Base-by-base conservation (phyloP, 2,113 vertebrate species). In the Brienomyrus brachyistius region DNA sequence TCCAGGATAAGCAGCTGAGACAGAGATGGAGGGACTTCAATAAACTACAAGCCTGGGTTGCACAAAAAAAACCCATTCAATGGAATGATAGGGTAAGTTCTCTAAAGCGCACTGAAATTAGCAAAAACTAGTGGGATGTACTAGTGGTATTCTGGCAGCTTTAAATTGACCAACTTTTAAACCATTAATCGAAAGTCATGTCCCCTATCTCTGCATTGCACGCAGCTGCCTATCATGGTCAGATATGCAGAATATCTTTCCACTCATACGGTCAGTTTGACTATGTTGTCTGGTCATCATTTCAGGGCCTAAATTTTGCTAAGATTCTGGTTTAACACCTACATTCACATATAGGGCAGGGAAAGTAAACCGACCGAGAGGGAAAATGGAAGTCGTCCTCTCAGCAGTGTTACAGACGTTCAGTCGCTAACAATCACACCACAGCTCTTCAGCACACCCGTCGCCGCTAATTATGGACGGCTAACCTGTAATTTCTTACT, bases 351-450 rank as follows among this genome's bases (percentile, higher is more conserved):
- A 48, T 11, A 15, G 21, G 45, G 11, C 9, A 23, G 47, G 85
- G 54, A 27, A 54, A 87, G 51, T 50, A 43, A 54, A 35, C 85
- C 5, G 15, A 4, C 50, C 2, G 3, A 11, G 88, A 70, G 70
- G 89, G 90, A 87, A 91, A 87, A 91, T 91, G 92, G 89, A 90
- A 93, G 92, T 90, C 51, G 91, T 93, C 91, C 92, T 88, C 87
- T 87, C 92, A 50, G 50, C 35, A 21, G 35, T 62, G 91, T 92
- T 92, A 89, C 87, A 54, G 86, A 90, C 87, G 90, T 90, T 62
- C 54, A 88, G 52, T 91, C 90, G 87, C 80, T 87, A 70, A 88
- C 90, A 80, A 87, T 84, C 74, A 77, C 87, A 89, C 70, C 40
- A 89, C 89, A 80, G 70, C 82, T 77, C 83, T 66, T 84, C 62